Conservation (phyloP, 2,888 invertebrate genomes). For the Diaperis boleti region DNA sequence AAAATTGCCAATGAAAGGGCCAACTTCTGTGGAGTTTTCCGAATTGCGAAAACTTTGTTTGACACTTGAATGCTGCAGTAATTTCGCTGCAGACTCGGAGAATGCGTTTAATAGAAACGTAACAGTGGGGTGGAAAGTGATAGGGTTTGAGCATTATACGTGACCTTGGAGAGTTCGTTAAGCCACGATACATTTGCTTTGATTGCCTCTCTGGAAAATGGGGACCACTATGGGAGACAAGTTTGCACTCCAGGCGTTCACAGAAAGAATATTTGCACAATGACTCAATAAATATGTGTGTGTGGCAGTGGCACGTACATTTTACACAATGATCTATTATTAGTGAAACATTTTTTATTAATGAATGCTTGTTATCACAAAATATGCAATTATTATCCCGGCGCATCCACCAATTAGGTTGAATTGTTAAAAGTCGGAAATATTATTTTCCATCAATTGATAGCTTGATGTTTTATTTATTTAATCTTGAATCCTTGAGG, state of each 20-base stretch:
- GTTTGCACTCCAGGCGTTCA: neutral
- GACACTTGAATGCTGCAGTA: neutral
- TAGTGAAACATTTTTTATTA: too few species aligned
- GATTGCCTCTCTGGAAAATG: slow-evolving; percentile 1
- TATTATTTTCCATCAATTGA: too few species aligned
- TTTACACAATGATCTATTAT: too few species aligned
- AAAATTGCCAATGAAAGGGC: neutral
- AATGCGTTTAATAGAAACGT: neutral
- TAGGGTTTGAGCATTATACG: neutral
- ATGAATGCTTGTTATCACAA: too few species aligned
- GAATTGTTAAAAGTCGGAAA: too few species aligned
- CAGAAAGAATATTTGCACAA: neutral
- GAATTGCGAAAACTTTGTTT: neutral
- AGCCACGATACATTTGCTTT: neutral
- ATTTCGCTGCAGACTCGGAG: neutral
- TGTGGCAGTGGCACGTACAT: too few species aligned
- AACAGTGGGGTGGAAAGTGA: slow-evolving; percentile 2
- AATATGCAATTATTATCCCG: too few species aligned
- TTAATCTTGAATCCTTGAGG: too few species aligned
- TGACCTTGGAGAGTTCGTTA: slow-evolving; percentile 7
- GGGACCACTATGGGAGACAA: neutral
- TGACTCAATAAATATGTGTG: neutral
- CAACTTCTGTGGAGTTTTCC: neutral
- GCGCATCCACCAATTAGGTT: too few species aligned
- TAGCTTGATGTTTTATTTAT: too few species aligned